These are phyloP conservation scores for Phengaris arion DNA, from an alignment of 2,888 invertebrate genomes.

Conservation along the genomic window DNA sequence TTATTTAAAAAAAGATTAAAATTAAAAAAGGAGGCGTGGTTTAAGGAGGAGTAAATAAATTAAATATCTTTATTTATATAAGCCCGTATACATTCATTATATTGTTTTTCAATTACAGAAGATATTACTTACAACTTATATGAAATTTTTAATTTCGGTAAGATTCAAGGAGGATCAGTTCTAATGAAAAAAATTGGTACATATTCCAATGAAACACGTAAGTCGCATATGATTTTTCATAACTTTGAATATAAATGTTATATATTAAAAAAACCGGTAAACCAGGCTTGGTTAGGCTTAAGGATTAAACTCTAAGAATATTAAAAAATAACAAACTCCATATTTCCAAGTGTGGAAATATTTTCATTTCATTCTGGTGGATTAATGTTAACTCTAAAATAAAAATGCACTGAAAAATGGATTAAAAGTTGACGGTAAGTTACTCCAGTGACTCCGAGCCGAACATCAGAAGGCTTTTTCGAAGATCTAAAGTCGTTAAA, in stretches of 20 bases:
- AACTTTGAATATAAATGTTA: too few relatives aligned
- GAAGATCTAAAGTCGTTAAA: neutral
- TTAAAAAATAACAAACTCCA: constrained; percentile 9
- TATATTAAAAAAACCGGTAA: neutral
- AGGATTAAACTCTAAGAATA: neutral
- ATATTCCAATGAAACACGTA: constrained; percentile 41
- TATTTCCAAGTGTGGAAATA: neutral
- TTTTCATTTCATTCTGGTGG: constrained; percentile 3
- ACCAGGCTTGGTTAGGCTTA: neutral
- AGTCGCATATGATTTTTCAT: too few relatives aligned
- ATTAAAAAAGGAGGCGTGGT: too few relatives aligned
- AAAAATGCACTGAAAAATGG: neutral
- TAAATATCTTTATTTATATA: too few relatives aligned
- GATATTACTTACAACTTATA: constrained; percentile 42
- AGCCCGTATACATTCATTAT: too few relatives aligned
- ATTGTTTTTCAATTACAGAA: constrained; percentile 37
- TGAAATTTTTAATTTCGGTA: constrained; percentile 59
- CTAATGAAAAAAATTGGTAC: constrained; percentile 44
- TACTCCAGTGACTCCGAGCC: too few relatives aligned
- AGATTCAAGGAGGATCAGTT: constrained; percentile 52
- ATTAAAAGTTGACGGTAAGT: neutral
- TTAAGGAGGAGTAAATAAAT: too few relatives aligned
- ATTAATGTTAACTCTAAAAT: neutral
- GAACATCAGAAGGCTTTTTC: constrained; percentile 7
- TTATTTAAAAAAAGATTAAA: too few relatives aligned